Conservation (phyloP, 2,888 invertebrate species). For the Anticlea derivata region DNA sequence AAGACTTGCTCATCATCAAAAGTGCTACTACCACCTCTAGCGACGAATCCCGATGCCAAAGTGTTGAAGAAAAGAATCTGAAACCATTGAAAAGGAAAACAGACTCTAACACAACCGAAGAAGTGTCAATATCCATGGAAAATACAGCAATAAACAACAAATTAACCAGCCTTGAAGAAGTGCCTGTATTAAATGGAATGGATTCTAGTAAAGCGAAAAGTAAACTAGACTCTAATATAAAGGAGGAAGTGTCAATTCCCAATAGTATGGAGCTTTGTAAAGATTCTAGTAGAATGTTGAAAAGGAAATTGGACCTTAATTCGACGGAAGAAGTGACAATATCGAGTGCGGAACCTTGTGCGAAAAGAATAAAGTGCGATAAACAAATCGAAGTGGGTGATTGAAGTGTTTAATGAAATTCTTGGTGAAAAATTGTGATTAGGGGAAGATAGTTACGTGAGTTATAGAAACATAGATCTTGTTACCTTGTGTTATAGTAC, state of each 20-base stretch:
- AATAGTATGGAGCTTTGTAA: neutral
- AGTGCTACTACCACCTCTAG: slow-evolving; percentile 67
- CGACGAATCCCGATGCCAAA: slow-evolving; percentile 55
- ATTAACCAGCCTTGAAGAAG: slow-evolving; percentile 13
- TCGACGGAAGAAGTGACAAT: slow-evolving; percentile 19
- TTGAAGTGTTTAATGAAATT: slow-evolving; percentile 21
- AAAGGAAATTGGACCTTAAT: slow-evolving; percentile 23
- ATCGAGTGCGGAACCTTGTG: slow-evolving; percentile 27
- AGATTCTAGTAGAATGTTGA: slow-evolving; percentile 5
- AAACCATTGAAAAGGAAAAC: slow-evolving; percentile 11
- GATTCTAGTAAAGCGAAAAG: neutral
- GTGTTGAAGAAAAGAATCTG: slow-evolving; percentile 36
- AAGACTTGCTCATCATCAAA: slow-evolving; percentile 71
- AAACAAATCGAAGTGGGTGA: slow-evolving; percentile 33
- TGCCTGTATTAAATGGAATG: neutral
- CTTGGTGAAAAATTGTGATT: slow-evolving; percentile 5
- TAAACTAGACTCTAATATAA: slow-evolving; percentile 7
- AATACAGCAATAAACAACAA: slow-evolving; percentile 6
- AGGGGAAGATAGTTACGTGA: neutral
- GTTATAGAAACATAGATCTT: slow-evolving; percentile 8
- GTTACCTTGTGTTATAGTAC: slow-evolving; percentile 21
- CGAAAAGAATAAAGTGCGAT: slow-evolving; percentile 32
- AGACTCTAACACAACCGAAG: slow-evolving; percentile 9
- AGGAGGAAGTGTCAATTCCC: neutral
- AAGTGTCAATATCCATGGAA: slow-evolving; percentile 9